Percentiles rank a stretch among this genome's conserved stretches.
Evolutionary conservation across 2,113 vertebrate species (phyloP).

Genomic region (Suncus etruscus): DNA sequence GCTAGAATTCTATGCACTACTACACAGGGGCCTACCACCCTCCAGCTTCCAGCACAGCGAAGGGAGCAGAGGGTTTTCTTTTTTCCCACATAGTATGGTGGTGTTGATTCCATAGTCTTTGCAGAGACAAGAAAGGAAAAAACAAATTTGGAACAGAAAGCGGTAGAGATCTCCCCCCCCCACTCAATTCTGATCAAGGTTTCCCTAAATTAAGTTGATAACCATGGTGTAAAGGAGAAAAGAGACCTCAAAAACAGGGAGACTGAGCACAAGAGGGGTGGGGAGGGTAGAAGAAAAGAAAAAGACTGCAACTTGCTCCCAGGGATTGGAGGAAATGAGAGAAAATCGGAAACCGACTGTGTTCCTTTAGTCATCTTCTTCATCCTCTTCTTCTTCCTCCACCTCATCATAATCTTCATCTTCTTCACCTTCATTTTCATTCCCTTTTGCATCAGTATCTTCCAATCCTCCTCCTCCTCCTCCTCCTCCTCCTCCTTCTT

Average conservation of each 20-base stretch:
- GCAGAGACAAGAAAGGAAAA: too few relatives aligned
- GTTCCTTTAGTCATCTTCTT: conserved; percentile 97
- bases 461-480: conserved; percentile 96
- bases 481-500: conserved; percentile 94
- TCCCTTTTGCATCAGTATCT: conserved; percentile 98
- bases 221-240: conserved; percentile 91
- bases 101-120: too few relatives aligned
- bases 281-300: conserved; percentile 87
- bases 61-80: too few relatives aligned
- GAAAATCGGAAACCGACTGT: conserved; percentile 91
- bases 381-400: conserved; percentile 98
- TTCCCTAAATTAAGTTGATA: conserved; percentile 88
- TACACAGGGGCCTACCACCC: too few relatives aligned
- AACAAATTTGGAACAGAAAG: too few relatives aligned
- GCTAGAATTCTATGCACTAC: too few relatives aligned
- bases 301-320: conserved; percentile 94
- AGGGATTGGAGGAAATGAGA: conserved; percentile 93
- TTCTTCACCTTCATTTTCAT: conserved; percentile 97
- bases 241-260: conserved; percentile 91
- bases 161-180: too few relatives aligned
- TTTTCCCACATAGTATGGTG: too few relatives aligned
- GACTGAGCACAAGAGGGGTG: conserved; percentile 90
- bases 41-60: too few relatives aligned
- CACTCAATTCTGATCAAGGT: conserved; percentile 79
- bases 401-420: conserved; percentile 97